Evolutionary conservation across 2,113 vertebrate species (phyloP).

Genomic region (Saccopteryx bilineata): DNA sequence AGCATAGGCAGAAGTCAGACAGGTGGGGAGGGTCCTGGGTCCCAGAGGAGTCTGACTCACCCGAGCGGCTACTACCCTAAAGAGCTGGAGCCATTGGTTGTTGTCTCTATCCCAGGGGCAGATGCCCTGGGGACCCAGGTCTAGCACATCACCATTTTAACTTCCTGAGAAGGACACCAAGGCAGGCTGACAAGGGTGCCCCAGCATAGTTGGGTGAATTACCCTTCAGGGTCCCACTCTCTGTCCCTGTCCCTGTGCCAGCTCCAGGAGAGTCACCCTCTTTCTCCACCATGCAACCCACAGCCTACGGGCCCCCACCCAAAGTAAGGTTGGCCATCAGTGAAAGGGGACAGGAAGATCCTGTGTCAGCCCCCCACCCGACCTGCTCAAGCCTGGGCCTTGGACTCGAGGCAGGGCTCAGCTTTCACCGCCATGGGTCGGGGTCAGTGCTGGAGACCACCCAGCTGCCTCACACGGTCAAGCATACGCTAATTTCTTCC

Average conservation of each 20-base stretch:
- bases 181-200: too few relatives aligned
- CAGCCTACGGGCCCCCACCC: background rate
- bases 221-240: background rate
- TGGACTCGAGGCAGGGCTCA: too few relatives aligned
- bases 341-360: background rate
- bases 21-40: background rate
- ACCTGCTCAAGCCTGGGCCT: background rate
- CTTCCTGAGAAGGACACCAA: background rate
- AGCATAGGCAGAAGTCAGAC: background rate
- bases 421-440: background rate
- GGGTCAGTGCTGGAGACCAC: background rate
- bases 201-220: background rate
- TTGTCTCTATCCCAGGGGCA: background rate
- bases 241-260: background rate
- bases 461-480: background rate
- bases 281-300: background rate
- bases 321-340: background rate
- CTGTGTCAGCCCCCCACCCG: background rate
- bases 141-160: background rate
- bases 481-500: background rate
- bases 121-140: background rate
- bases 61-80: background rate
- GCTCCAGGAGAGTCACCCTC: background rate
- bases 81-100: background rate
- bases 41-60: background rate